Evolutionary conservation across 2,888 invertebrate genomes (phyloP).

Genomic region (Nezara viridula): DNA sequence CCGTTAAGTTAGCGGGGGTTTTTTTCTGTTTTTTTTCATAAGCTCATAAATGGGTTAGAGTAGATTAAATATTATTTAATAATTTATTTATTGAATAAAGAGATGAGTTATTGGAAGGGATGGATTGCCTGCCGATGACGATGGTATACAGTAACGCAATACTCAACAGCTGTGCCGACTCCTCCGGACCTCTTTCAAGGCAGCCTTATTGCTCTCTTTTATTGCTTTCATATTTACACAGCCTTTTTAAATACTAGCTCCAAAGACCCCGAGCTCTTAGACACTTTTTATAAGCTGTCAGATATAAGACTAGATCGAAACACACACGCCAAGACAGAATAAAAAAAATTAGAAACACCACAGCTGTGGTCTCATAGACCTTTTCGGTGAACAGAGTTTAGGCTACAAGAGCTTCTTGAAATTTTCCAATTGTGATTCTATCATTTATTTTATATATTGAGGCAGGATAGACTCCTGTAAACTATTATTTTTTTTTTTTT

Average conservation of each 20-base stretch:
- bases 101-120: neutral
- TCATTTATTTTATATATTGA: too few species aligned
- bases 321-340: neutral
- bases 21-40: too few species aligned
- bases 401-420: neutral
- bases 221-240: constrained; percentile 35
- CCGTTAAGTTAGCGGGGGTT: too few species aligned
- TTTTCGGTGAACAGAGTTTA: neutral
- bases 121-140: neutral
- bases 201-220: neutral
- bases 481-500: too few species aligned
- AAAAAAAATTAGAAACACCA: neutral
- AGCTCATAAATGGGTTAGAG: neutral
- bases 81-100: neutral
- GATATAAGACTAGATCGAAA: constrained; percentile 1
- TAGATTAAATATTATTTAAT: neutral
- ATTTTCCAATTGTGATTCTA: neutral
- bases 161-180: neutral
- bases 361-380: neutral
- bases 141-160: neutral
- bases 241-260: constrained; percentile 32
- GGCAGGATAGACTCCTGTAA: too few species aligned
- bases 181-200: neutral
- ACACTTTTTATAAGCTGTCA: constrained; percentile 3
- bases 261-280: neutral